Conservation (phyloP, 2,797 vertebrate genomes). For the Semotilus atromaculatus region DNA sequence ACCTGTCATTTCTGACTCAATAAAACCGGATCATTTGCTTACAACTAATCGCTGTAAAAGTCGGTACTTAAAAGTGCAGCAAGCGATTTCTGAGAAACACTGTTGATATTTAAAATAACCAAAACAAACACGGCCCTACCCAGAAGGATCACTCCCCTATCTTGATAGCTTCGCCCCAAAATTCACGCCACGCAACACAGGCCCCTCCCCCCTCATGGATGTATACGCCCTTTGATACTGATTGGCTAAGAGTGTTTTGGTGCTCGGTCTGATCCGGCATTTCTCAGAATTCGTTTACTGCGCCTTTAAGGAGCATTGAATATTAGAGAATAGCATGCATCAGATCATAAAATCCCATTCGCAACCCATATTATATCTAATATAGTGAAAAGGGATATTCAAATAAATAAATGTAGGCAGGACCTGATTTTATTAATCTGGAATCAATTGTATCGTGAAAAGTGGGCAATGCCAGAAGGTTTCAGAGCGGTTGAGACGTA, state of each 20-base stretch:
- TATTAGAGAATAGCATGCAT: not conserved
- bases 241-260: not conserved
- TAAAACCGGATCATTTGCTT: not conserved
- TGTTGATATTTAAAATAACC: not conserved
- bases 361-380: not conserved
- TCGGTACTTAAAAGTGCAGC: not conserved
- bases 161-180: no score
- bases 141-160: not conserved
- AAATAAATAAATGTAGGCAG: not conserved
- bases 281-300: not conserved
- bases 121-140: not conserved
- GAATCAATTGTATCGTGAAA: not conserved
- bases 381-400: not conserved
- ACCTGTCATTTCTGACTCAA: not conserved
- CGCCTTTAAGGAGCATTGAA: no score
- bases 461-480: not conserved
- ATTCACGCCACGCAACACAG: not conserved
- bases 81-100: not conserved
- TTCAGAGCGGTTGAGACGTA: not conserved
- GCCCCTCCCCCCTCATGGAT: not conserved
- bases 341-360: not conserved
- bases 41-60: not conserved
- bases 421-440: not conserved
- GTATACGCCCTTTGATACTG: not conserved
- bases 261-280: not conserved